These are phyloP conservation scores for Syngnathoides biaculeatus DNA, from an alignment of 2,113 vertebrate genomes.

Conservation along the genomic window DNA sequence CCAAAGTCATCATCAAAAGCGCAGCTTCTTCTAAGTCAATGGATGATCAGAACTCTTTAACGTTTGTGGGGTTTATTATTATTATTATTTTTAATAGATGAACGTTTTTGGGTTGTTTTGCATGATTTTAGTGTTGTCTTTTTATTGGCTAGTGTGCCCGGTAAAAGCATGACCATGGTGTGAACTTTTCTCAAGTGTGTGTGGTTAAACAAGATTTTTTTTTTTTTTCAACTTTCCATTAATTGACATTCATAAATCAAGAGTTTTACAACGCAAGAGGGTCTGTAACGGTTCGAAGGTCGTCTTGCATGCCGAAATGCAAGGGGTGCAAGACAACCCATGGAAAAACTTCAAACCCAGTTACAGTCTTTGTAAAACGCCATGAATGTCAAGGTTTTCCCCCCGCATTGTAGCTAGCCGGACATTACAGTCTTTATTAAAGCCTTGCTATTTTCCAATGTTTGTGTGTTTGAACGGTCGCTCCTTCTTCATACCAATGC, in stretches of 20 bases:
- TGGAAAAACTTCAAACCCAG: constrained; percentile 64
- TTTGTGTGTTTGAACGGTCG: constrained; percentile 64
- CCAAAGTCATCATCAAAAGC: constrained; percentile 76
- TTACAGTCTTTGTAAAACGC: constrained; percentile 68
- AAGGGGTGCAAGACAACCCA: constrained; percentile 54
- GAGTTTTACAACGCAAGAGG: constrained; percentile 60
- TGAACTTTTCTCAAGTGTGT: constrained; percentile 66
- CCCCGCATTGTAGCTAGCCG: constrained; percentile 54
- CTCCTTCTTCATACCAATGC: constrained; percentile 64
- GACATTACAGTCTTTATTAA: constrained; percentile 72
- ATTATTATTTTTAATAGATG: background rate
- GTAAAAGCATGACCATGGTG: constrained; percentile 75
- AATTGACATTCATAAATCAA: constrained; percentile 70
- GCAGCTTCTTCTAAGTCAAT: constrained; percentile 73
- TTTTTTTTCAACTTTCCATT: constrained; percentile 64
- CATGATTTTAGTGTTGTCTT: constrained; percentile 75
- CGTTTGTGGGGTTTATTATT: constrained; percentile 28
- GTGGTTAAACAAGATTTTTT: constrained; percentile 66
- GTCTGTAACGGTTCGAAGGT: constrained; percentile 68
- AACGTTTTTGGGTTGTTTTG: constrained; percentile 40
- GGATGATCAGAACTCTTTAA: constrained; percentile 62
- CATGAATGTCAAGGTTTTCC: constrained; percentile 68
- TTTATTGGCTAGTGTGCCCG: constrained; percentile 74
- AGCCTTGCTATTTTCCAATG: constrained; percentile 73
- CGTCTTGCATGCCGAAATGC: constrained; percentile 64